Conservation (phyloP, 2,888 invertebrate genomes). For the Syrista parreyssii region DNA sequence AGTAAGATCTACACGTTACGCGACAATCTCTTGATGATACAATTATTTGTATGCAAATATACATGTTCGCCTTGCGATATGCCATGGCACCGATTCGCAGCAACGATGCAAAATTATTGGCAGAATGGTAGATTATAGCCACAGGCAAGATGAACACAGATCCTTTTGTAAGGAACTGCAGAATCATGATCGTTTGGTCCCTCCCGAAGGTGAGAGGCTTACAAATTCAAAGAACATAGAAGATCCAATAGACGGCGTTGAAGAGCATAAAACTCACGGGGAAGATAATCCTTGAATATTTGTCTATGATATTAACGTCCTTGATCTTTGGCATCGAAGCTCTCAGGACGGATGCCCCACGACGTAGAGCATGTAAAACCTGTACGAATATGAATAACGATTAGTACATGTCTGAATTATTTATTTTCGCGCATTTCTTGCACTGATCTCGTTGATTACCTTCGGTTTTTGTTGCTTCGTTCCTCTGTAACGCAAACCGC, state of each 20-base stretch:
- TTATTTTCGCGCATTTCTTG: not conserved
- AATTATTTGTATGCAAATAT: not conserved
- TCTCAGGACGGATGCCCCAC: slow-evolving; percentile 86
- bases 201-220: not conserved
- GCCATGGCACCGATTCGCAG: not conserved
- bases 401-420: not conserved
- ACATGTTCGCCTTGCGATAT: not conserved
- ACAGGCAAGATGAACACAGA: not conserved
- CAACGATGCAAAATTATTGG: not conserved
- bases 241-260: slow-evolving; percentile 96
- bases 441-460: slow-evolving; percentile 35
- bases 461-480: slow-evolving; percentile 58
- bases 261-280: slow-evolving; percentile 96
- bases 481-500: slow-evolving; percentile 59
- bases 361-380: slow-evolving; percentile 84
- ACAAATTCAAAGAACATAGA: slow-evolving; percentile 76
- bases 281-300: slow-evolving; percentile 95
- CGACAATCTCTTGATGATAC: not conserved
- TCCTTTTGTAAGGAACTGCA: not conserved
- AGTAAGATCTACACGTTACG: not conserved
- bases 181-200: not conserved
- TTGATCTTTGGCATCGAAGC: slow-evolving; percentile 95
- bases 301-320: slow-evolving; percentile 98
- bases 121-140: not conserved
- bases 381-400: slow-evolving; percentile 49